phyloP scores from a whole-genome alignment of 2,113 vertebrate species.

The Bettongia penicillata region DNA sequence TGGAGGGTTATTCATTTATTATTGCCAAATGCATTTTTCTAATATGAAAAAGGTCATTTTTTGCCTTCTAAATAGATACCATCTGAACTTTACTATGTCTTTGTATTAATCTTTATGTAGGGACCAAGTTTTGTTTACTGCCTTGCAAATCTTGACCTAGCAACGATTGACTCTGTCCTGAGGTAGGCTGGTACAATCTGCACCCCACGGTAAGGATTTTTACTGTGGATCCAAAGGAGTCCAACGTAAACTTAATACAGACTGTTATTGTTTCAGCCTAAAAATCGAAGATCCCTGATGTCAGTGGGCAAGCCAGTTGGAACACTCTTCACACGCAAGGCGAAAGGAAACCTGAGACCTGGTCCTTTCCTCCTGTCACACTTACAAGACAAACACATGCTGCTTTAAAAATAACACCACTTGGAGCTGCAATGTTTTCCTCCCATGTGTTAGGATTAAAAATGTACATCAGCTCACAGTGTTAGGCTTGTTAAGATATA shows the following conservation, averaged over 20 bases:
- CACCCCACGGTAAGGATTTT: not conserved
- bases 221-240: conserved; percentile 53
- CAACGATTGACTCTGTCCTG: not conserved
- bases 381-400: conserved; percentile 88
- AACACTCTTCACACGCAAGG: conserved; percentile 42
- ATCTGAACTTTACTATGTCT: conserved; percentile 36
- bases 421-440: conserved; percentile 79
- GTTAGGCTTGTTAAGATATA: conserved; percentile 79
- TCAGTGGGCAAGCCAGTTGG: conserved; percentile 20
- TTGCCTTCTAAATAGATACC: conserved; percentile 40
- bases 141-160: conserved; percentile 52
- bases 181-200: not conserved
- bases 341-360: conserved; percentile 84
- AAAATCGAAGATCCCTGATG: conserved; percentile 1
- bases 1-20: conserved; percentile 70
- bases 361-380: conserved; percentile 72
- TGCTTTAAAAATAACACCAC: conserved; percentile 90
- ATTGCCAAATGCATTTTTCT: conserved; percentile 57
- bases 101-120: conserved; percentile 7
- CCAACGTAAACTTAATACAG: conserved; percentile 12
- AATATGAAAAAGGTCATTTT: conserved; percentile 11
- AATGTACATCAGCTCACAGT: conserved; percentile 80
- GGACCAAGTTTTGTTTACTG: conserved; percentile 26
- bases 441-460: conserved; percentile 79
- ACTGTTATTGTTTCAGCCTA: conserved; percentile 1